Conservation (phyloP, 2,888 invertebrate species). For the Boloria selene region DNA sequence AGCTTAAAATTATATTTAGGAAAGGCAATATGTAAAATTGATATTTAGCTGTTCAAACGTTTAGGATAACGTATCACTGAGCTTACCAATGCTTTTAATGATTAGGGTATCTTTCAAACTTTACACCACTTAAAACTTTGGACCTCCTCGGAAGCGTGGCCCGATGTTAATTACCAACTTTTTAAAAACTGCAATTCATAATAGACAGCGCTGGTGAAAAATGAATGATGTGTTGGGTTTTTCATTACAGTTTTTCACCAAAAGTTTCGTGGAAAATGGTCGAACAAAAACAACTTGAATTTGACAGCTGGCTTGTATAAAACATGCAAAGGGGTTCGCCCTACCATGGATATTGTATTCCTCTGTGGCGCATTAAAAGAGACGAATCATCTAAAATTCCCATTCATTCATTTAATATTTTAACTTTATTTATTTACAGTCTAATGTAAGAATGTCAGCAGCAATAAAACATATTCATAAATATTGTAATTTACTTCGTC, state of each 20-base stretch:
- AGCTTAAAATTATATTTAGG: no score
- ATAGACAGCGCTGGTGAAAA: conserved; percentile 76
- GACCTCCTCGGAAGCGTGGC: conserved; percentile 64
- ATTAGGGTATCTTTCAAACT: conserved; percentile 73
- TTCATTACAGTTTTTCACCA: conserved; percentile 51
- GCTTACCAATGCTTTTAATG: conserved; percentile 64
- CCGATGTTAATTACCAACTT: conserved; percentile 80
- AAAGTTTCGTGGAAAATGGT: conserved; percentile 54
- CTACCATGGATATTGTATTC: conserved; percentile 39
- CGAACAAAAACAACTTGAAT: conserved; percentile 55
- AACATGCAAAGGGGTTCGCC: conserved; percentile 47
- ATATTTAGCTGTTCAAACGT: no score
- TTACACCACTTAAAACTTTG: conserved; percentile 74
- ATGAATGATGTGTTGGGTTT: conserved; percentile 78
- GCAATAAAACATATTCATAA: conserved; percentile 1
- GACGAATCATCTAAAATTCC: conserved; percentile 37
- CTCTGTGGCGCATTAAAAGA: conserved; percentile 33
- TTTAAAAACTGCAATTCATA: conserved; percentile 80
- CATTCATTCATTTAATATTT: conserved; percentile 35
- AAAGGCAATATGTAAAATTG: no score
- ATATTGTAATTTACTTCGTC: background rate
- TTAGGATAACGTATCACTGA: background rate
- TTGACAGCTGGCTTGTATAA: conserved; percentile 52
- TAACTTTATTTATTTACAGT: conserved; percentile 10
- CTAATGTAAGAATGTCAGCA: conserved; percentile 5